Evolutionary conservation across 2,888 invertebrate species (phyloP), one percentile per base, ranked within the genome.

Genomic region (Arrhopalites spinosus): DNA sequence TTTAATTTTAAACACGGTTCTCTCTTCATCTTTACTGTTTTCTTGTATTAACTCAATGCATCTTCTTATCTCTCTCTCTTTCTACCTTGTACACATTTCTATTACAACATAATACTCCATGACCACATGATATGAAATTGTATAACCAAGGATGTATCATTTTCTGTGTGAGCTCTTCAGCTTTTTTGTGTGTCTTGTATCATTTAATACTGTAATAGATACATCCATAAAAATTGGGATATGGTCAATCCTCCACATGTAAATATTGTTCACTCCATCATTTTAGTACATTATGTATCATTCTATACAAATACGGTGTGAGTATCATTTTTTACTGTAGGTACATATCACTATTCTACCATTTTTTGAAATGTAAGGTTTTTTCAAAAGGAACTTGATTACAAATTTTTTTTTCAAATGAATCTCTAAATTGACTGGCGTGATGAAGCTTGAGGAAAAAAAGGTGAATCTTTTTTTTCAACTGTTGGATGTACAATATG

Each of bases 341-440:
- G n/a, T n/a, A n/a, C n/a, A n/a, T n/a, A 3, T 36, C 36, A 7
- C 36, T 36, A 13, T 64, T 53, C 70, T 43, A 47, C 43, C 53
- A 36, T 63, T 70, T 76, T 53, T 66, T 75, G 70, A 59, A 67
- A 72, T 66, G 64, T 45, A 64, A 47, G 53, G 17, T 69, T 36
- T 36, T 74, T 73, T 74, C 29, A 74, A 77, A 77, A 74, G 77
- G 59, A 53, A 56, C 74, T 77, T 77, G 77, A 77, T 77, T 77
- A 77, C 68, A 72, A 74, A 77, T 74, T 61, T 74, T 77, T 77
- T 77, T 75, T 76, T 76, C 50, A 66, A 73, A 73, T 73, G 73
- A 73, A 73, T 63, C 73, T 64, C 11, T 50, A 77, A 74, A 77
- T 74, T 77, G 77, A 77, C 71, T 73, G 77, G 77, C 74, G 71